Evolutionary conservation across 2,888 invertebrate genomes (phyloP), one percentile per base, ranked within the genome.

Genomic region (Zygogramma bicolorata): DNA sequence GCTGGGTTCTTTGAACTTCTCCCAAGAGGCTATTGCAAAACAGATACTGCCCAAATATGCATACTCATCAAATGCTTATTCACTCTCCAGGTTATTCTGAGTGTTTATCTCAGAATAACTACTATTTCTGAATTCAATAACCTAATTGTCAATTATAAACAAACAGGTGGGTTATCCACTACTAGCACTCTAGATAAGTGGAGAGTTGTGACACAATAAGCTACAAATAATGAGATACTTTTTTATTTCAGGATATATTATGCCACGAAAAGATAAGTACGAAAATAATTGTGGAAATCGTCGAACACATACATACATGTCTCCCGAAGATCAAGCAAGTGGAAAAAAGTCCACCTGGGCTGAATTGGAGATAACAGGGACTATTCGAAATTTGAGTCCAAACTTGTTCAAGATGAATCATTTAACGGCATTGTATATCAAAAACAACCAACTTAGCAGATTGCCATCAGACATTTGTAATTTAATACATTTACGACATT

Each of bases 261-360:
- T 87, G 87, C 87, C 87, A 80, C 86, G 90, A 85, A 89, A 95
- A 92, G 95, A 96, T 90, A 96, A 96, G 90, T 95, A 95, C 90
- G 96, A 95, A 89, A 91, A 89, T 87, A 91, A 63, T 70, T 65
- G 69, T 66, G 27, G 72, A 73, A 75, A 76, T 68, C 92, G 95
- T 88, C 92, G 97, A 88, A 92, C 93, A 83, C 95, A 97, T 88
- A 94, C 95, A 85, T 94, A 96, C 88, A 95, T 97, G 95, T 95
- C 97, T 85, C 91, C 94, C 81, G 97, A 97, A 88, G 97, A 98
- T 86, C 92, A 95, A 86, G 95, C 95, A 85, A 92, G 95, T 82
- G 97, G 97, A 79, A 95, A 97, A 88, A 95, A 96, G 88, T 94
- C 96, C 81, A 92, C 93, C 87, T 98, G 97, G 97, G 93, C 94